Evolutionary conservation across 2,888 invertebrate genomes (phyloP).

Genomic region (Drosophila colorata): DNA sequence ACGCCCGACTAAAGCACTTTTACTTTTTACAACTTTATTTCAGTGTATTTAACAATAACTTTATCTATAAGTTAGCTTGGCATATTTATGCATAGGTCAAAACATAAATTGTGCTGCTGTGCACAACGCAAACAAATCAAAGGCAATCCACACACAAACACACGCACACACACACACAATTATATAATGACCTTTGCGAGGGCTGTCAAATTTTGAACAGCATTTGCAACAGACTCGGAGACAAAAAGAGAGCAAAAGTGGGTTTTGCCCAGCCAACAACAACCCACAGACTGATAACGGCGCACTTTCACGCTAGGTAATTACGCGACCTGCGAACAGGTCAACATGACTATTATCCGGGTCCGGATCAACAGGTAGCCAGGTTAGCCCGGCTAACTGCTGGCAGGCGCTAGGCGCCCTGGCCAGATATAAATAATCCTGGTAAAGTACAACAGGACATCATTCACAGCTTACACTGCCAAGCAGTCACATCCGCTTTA

Average conservation of each 20-base stretch:
- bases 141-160: constrained; percentile 9
- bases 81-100: constrained; percentile 55
- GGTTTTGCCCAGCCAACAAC: constrained; percentile 48
- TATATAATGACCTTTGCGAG: constrained; percentile 12
- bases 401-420: constrained; percentile 21
- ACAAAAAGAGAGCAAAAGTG: neutral
- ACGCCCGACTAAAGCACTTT: neutral
- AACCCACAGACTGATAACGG: too few species aligned
- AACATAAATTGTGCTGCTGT: constrained; percentile 46
- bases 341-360: constrained; percentile 16
- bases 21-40: neutral
- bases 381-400: neutral
- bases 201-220: constrained; percentile 44
- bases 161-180: neutral
- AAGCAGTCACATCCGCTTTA: constrained; percentile 39
- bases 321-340: constrained; percentile 46
- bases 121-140: constrained; percentile 22
- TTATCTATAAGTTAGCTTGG: neutral
- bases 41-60: neutral
- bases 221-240: constrained; percentile 14
- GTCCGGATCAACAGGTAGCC: constrained; percentile 38
- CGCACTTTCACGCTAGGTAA: constrained; percentile 61
- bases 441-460: constrained; percentile 61
- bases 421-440: constrained; percentile 72
- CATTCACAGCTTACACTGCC: constrained; percentile 63